phyloP scores from a whole-genome alignment of 1,140 invertebrate genomes.

The Trichonephila clavipes region DNA sequence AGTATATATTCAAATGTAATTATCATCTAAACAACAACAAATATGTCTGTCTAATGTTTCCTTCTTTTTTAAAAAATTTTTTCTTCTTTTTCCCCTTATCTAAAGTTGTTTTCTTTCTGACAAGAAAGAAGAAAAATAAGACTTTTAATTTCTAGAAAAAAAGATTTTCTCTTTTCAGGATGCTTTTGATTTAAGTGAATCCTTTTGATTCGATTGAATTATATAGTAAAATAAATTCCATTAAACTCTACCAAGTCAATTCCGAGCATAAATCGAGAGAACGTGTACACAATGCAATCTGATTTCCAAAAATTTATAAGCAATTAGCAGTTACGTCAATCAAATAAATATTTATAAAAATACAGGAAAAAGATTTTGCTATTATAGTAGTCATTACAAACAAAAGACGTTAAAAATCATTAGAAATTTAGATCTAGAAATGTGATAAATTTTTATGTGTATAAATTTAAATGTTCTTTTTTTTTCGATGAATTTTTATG shows the following conservation, averaged over 20 bases:
- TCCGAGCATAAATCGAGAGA: not conserved
- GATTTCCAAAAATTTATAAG: not conserved
- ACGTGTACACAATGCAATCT: not conserved
- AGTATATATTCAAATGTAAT: conserved; percentile 16
- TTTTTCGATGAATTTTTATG: too few relatives aligned
- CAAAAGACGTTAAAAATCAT: too few relatives aligned
- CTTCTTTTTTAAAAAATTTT: not conserved
- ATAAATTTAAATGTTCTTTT: too few relatives aligned
- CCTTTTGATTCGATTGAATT: conserved; percentile 1
- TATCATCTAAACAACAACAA: conserved; percentile 16
- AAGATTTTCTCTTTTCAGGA: not conserved
- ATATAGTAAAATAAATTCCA: not conserved
- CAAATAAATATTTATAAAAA: not conserved
- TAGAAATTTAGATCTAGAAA: too few relatives aligned
- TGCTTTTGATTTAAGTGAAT: conserved; percentile 6
- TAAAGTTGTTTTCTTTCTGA: not conserved
- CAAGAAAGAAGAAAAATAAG: not conserved
- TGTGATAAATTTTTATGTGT: too few relatives aligned
- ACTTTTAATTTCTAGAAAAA: not conserved
- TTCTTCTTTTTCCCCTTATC: not conserved
- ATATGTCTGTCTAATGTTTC: not conserved
- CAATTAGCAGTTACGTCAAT: not conserved
- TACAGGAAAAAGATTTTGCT: too few relatives aligned
- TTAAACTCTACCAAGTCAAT: not conserved
- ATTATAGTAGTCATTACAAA: too few relatives aligned